Conservation (phyloP, 2,113 vertebrate genomes). For the Clarias macrocephalus region DNA sequence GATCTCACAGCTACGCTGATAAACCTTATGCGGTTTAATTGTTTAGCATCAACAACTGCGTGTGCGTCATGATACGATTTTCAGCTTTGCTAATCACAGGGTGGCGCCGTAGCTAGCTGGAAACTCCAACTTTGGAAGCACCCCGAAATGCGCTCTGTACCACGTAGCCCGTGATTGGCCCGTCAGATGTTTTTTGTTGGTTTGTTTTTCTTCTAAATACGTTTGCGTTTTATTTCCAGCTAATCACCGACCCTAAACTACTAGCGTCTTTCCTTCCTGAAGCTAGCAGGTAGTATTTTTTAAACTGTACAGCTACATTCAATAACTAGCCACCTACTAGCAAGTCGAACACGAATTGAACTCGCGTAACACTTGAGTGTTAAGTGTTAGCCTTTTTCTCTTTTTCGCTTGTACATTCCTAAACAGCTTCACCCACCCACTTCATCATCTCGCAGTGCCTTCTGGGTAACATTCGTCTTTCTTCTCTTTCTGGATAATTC, state of each 20-base stretch:
- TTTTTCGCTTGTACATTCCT: not conserved
- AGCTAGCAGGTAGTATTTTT: not conserved
- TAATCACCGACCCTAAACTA: not conserved
- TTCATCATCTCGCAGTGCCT: not conserved
- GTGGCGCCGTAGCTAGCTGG: not conserved
- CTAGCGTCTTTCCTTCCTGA: not conserved
- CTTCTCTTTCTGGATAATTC: not conserved
- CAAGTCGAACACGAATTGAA: not conserved
- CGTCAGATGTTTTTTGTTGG: not conserved
- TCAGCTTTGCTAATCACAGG: not conserved
- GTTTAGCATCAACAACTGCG: conserved; percentile 16
- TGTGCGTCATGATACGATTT: not conserved
- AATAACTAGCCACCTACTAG: too few species aligned
- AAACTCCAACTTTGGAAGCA: not conserved
- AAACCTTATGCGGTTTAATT: not conserved
- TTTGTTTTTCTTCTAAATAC: not conserved
- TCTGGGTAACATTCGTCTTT: not conserved
- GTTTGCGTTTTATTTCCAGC: not conserved
- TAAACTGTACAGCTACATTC: not conserved
- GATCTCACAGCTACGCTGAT: conserved; percentile 9
- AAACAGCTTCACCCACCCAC: not conserved
- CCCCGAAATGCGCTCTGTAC: not conserved
- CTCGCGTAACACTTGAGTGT: not conserved
- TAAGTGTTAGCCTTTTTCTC: not conserved
- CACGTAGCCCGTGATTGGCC: not conserved